These are phyloP conservation scores for Chrysotoxum bicinctum DNA, from an alignment of 2,888 invertebrate genomes.

Conservation along the genomic window DNA sequence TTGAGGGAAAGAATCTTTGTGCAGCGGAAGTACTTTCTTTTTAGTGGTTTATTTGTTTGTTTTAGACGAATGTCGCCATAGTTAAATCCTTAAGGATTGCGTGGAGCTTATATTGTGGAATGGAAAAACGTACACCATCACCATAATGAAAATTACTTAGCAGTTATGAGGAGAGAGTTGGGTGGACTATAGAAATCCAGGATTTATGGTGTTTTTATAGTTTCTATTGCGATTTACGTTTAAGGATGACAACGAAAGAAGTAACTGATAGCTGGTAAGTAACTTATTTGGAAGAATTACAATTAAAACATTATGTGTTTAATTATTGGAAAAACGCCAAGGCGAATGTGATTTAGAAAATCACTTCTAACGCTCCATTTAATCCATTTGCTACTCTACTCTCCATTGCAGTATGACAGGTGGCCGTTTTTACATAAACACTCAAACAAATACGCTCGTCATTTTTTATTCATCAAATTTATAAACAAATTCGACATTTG, in stretches of 20 bases:
- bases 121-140: background rate
- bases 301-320: background rate
- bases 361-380: background rate
- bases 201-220: constrained; percentile 46
- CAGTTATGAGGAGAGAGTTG: constrained; percentile 22
- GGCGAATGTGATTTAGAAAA: background rate
- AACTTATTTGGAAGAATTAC: background rate
- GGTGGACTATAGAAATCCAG: constrained; percentile 10
- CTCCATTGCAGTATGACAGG: too few species aligned
- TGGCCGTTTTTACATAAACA: too few species aligned
- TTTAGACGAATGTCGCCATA: constrained; percentile 56
- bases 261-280: background rate
- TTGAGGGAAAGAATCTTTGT: constrained; percentile 1
- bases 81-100: background rate
- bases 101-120: background rate
- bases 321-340: constrained; percentile 24
- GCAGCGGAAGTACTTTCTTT: background rate
- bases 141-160: constrained; percentile 13
- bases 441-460: too few species aligned
- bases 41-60: constrained; percentile 33
- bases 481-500: too few species aligned
- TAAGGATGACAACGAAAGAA: constrained; percentile 8
- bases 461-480: too few species aligned
- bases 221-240: constrained; percentile 8
- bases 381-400: too few species aligned